Percentiles rank a stretch among this genome's conserved stretches.
phyloP scores from a whole-genome alignment of 2,113 vertebrate genomes.

The Actenoides lindsayi region DNA sequence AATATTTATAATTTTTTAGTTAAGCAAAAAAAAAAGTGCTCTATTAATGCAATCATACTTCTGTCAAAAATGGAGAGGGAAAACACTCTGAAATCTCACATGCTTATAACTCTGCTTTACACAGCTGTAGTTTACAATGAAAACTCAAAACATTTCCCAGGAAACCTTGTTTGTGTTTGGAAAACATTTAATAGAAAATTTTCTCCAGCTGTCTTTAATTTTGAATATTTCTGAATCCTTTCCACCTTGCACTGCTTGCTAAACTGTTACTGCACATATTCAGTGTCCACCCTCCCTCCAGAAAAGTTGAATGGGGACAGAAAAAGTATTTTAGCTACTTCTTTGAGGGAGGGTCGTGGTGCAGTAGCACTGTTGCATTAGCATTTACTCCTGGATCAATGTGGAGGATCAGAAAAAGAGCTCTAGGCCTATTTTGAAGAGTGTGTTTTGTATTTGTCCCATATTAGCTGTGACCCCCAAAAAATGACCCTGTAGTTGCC shows the following conservation, averaged over 20 bases:
- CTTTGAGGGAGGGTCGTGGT: neutral
- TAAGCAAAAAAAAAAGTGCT: neutral
- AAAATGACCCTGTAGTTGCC: neutral
- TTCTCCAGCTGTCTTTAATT: neutral
- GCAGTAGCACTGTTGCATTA: neutral
- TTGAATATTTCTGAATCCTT: neutral
- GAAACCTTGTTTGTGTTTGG: neutral
- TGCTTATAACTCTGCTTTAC: neutral
- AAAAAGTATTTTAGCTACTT: neutral
- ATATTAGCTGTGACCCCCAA: neutral
- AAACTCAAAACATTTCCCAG: neutral
- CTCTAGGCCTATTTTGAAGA: neutral
- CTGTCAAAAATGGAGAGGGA: neutral
- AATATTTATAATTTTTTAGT: neutral
- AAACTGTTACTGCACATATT: neutral
- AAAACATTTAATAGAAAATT: neutral
- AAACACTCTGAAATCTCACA: neutral
- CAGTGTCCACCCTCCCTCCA: neutral
- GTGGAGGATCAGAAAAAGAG: neutral
- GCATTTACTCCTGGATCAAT: neutral
- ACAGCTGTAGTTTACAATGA: neutral
- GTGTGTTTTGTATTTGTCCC: neutral
- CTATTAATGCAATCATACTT: neutral
- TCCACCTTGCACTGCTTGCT: neutral
- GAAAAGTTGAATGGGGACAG: neutral